Base-by-base conservation (phyloP, 2,797 vertebrate genomes). In the Ptychadena robeensis region DNA sequence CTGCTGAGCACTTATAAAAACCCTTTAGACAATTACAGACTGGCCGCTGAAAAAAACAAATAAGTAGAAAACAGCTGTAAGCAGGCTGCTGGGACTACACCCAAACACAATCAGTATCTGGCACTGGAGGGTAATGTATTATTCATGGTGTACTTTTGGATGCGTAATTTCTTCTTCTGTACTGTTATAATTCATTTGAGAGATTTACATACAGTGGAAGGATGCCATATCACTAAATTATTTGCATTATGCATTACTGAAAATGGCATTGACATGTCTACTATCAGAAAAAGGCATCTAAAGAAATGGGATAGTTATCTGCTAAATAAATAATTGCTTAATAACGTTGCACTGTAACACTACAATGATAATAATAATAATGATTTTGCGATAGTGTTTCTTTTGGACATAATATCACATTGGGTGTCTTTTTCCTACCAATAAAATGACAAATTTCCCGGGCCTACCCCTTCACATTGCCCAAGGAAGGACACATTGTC, bases 21-120 rank as follows among this genome's bases (percentile, higher is more conserved):
- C 34, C 59, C 64, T 75, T 61, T 63, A 35, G 73, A 75, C 59
- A 38, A 53, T 64, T 34, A 64, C 15, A 75, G 73, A 75, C 59
- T 64, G 73, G 73, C 59, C 61, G 63, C 18, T 27, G 73, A 63
- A 61, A 74, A 22, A 34, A 57, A 48, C 35, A 7, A 35, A 74
- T 61, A 74, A 34, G 72, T 74, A n/a, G 59, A 53, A 75, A 63
- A 59, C 73, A 75, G 73, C 73, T 75, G 73, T 63, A 75, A 53
- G 59, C 59, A 37, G 73, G 59, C 73, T 75, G 73, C 37, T 75
- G 73, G 59, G 73, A 75, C 59, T 64, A 40, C 59, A 75, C 73
- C 73, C 73, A 64, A 32, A 35, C 59, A 30, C 34, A 30, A 61
- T 61, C 59, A 75, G 73, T 61, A 28, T 61, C 57, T 61, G 57